Conservation (phyloP, 2,888 invertebrate genomes). For the Thecophora atra region DNA sequence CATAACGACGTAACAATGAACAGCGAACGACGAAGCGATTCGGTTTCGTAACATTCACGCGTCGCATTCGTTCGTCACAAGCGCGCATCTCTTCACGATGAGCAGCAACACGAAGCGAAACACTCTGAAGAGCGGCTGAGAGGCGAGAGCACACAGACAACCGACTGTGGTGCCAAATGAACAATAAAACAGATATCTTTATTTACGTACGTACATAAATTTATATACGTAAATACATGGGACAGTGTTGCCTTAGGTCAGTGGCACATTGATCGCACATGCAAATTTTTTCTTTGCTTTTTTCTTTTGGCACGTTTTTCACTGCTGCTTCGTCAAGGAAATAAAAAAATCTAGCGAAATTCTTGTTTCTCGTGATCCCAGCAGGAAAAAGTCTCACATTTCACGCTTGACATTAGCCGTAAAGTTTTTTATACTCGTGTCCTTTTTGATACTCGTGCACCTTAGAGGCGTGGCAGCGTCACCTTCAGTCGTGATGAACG, state of each 20-base stretch:
- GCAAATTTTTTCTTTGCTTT: slow-evolving; percentile 54
- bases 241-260: slow-evolving; percentile 62
- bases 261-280: slow-evolving; percentile 64
- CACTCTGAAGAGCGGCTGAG: too few species aligned
- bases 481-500: too few species aligned
- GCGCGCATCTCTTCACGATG: too few species aligned
- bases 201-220: neutral
- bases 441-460: too few species aligned
- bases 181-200: neutral
- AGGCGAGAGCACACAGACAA: neutral
- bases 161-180: neutral
- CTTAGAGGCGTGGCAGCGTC: too few species aligned
- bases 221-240: slow-evolving; percentile 39
- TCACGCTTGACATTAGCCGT: too few species aligned
- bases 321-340: slow-evolving; percentile 28
- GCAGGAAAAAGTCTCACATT: too few species aligned
- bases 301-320: slow-evolving; percentile 24
- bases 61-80: neutral
- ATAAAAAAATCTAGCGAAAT: slow-evolving; percentile 36
- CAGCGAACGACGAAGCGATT: neutral
- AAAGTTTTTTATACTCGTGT: too few species aligned
- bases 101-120: neutral
- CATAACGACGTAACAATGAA: slow-evolving; percentile 13
- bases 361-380: too few species aligned
- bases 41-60: too few species aligned